Conservation (phyloP, 2,113 vertebrate genomes). For the Notothenia coriiceps region DNA sequence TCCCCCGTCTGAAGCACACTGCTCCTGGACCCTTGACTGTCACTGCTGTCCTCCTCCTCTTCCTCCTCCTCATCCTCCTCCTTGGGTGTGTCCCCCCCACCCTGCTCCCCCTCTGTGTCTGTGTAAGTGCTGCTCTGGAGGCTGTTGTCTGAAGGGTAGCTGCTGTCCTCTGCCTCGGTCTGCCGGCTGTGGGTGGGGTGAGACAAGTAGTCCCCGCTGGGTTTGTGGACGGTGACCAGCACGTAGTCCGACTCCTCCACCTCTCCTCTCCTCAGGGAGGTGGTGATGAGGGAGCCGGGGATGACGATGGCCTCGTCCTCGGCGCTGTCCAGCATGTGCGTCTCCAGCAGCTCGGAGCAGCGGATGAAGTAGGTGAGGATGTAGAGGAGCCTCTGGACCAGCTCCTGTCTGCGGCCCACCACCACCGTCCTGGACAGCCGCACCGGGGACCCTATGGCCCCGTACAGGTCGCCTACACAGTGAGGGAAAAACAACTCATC, state of each 20-base stretch:
- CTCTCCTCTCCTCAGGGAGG: slow-evolving; percentile 94
- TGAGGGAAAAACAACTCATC: background rate
- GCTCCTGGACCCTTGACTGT: slow-evolving; percentile 80
- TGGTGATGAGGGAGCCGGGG: slow-evolving; percentile 97
- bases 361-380: slow-evolving; percentile 99
- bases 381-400: slow-evolving; percentile 96
- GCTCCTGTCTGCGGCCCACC: slow-evolving; percentile 93
- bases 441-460: slow-evolving; percentile 96
- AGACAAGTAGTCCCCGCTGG: slow-evolving; percentile 88
- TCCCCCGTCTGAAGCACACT: slow-evolving; percentile 75
- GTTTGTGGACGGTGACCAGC: slow-evolving; percentile 95
- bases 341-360: slow-evolving; percentile 97
- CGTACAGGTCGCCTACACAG: slow-evolving; percentile 92
- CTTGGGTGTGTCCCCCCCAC: slow-evolving; percentile 71
- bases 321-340: slow-evolving; percentile 91
- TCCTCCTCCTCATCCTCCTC: slow-evolving; percentile 69
- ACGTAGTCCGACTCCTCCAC: slow-evolving; percentile 98
- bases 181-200: slow-evolving; percentile 74
- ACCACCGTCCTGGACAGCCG: slow-evolving; percentile 94
- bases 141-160: slow-evolving; percentile 86
- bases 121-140: slow-evolving; percentile 88
- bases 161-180: slow-evolving; percentile 63
- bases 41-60: slow-evolving; percentile 68
- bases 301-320: slow-evolving; percentile 97
- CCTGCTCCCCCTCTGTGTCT: slow-evolving; percentile 63